phyloP scores from a whole-genome alignment of 2,888 invertebrate genomes.

The Trichacis sp. region DNA sequence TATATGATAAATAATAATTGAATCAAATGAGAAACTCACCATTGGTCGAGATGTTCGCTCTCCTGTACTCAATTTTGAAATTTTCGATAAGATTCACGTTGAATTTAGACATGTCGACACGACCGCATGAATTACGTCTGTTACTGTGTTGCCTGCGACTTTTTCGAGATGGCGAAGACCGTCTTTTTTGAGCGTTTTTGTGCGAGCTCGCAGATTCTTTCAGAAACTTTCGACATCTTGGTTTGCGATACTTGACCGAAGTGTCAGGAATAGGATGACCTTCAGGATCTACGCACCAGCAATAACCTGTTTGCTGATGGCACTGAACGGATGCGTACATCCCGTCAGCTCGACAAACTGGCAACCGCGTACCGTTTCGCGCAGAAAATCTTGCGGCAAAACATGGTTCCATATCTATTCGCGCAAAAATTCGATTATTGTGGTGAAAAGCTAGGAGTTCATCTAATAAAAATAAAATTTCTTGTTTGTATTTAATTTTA shows the following conservation, averaged over 20 bases:
- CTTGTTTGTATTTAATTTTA: no score
- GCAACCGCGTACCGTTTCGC: constrained; percentile 75
- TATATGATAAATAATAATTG: no score
- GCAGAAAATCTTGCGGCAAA: constrained; percentile 67
- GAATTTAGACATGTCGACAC: constrained; percentile 82
- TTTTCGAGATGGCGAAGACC: constrained; percentile 58
- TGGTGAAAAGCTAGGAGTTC: no score
- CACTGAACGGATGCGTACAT: constrained; percentile 89
- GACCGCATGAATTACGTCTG: constrained; percentile 73
- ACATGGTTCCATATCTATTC: constrained; percentile 68
- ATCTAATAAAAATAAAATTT: no score
- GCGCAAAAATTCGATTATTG: neutral
- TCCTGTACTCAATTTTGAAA: constrained; percentile 82
- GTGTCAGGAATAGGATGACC: constrained; percentile 88
- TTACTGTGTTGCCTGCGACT: constrained; percentile 57
- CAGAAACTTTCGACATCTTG: constrained; percentile 73
- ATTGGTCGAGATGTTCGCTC: constrained; percentile 60
- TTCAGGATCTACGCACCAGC: constrained; percentile 91
- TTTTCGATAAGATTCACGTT: constrained; percentile 87
- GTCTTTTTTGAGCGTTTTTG: constrained; percentile 54
- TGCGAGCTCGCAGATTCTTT: constrained; percentile 30
- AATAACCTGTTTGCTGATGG: constrained; percentile 79
- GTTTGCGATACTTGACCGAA: constrained; percentile 78
- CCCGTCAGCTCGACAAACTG: constrained; percentile 86
- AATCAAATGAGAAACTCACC: constrained; percentile 51